Percentiles rank a stretch among this genome's conserved stretches.
Conservation (phyloP, 2,797 vertebrate species). For the Squalus acanthias region DNA sequence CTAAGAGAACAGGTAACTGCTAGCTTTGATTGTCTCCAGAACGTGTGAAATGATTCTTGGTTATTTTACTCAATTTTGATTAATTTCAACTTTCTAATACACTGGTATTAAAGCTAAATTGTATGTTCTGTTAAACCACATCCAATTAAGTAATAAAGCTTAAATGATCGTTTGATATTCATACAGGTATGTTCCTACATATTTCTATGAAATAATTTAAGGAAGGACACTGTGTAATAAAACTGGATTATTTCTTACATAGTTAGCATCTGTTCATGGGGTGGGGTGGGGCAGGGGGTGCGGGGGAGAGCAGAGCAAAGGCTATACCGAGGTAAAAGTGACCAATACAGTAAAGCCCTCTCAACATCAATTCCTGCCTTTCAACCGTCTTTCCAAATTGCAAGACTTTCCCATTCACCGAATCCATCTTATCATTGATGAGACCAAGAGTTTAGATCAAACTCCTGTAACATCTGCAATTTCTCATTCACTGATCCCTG, state of each 20-base stretch:
- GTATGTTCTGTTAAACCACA: neutral
- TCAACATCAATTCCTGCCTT: neutral
- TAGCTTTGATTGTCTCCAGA: neutral
- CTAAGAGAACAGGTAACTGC: neutral
- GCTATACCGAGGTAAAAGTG: neutral
- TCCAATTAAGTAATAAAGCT: neutral
- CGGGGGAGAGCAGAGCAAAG: neutral
- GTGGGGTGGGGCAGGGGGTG: neutral
- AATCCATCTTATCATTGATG: neutral
- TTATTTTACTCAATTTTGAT: neutral
- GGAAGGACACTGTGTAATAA: neutral
- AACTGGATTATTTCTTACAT: neutral
- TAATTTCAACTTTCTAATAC: neutral
- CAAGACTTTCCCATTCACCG: neutral
- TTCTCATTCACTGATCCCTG: neutral
- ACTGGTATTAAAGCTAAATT: neutral
- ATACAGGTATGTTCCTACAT: neutral
- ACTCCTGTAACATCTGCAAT: neutral
- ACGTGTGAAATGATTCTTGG: neutral
- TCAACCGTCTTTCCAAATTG: neutral
- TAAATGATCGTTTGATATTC: neutral
- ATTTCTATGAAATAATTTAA: neutral
- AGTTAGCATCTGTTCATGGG: neutral
- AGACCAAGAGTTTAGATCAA: neutral
- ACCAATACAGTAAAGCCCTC: neutral